These are phyloP conservation scores for Meleagris gallopavo DNA, from an alignment of 2,113 vertebrate species.

Conservation along the genomic window DNA sequence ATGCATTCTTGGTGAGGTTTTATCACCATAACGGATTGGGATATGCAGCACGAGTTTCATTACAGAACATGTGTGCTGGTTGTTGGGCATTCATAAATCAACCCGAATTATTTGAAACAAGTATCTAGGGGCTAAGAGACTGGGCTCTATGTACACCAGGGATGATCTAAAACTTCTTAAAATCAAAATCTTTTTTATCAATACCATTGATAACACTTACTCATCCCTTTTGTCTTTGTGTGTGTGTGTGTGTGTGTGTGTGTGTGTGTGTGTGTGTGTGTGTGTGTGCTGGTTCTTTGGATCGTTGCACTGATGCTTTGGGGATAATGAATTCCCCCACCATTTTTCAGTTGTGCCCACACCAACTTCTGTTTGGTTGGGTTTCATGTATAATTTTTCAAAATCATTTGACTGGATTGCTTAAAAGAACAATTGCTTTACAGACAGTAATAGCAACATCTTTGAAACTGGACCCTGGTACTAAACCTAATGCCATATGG, in stretches of 20 bases:
- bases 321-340: neutral
- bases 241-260: too few relatives aligned
- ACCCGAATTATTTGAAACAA: neutral
- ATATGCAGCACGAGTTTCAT: neutral
- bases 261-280: too few relatives aligned
- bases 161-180: neutral
- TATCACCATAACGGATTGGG: neutral
- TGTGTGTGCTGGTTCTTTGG: neutral
- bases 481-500: neutral
- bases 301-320: neutral
- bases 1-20: neutral
- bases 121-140: neutral
- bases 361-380: neutral
- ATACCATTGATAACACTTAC: neutral
- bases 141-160: neutral
- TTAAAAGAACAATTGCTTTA: neutral
- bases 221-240: neutral
- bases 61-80: neutral
- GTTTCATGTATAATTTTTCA: neutral
- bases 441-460: neutral
- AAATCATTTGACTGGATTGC: neutral
- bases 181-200: neutral
- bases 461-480: neutral
- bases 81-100: neutral
- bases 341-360: neutral